A percentile compares a stretch with the other conserved stretches of the same genome.
Conservation (phyloP, 2,888 invertebrate genomes). For the Hypena proboscidalis region DNA sequence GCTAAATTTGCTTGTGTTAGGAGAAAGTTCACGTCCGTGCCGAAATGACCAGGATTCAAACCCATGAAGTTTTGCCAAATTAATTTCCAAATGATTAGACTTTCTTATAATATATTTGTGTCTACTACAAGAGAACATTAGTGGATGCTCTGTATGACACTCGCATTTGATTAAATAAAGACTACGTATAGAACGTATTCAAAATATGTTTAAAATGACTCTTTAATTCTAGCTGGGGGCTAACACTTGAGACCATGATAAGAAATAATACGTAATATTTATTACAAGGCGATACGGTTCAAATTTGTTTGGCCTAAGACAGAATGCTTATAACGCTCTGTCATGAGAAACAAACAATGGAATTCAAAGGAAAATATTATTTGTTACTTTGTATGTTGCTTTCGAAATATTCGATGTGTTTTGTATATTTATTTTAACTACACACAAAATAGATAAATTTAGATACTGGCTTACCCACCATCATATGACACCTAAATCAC, state of each 20-base stretch:
- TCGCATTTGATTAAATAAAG: too few species aligned
- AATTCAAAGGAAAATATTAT: constrained; percentile 59
- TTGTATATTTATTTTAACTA: constrained; percentile 15
- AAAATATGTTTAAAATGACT: constrained; percentile 59
- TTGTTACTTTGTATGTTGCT: constrained; percentile 55
- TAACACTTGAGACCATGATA: constrained; percentile 64
- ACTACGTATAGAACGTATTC: constrained; percentile 54
- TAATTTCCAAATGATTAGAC: too few species aligned
- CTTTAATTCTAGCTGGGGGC: constrained; percentile 63
- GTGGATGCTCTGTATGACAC: too few species aligned
- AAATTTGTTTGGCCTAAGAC: constrained; percentile 23
- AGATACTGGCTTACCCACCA: not conserved
- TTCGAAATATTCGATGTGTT: constrained; percentile 40
- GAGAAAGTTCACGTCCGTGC: too few species aligned
- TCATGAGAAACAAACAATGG: constrained; percentile 62
- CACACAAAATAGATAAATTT: constrained; percentile 1
- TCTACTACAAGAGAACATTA: too few species aligned
- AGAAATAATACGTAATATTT: constrained; percentile 29
- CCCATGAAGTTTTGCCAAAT: too few species aligned
- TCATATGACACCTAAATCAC: too few species aligned
- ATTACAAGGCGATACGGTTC: constrained; percentile 30
- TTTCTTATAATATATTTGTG: too few species aligned
- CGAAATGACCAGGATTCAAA: too few species aligned
- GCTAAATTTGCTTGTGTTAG: too few species aligned
- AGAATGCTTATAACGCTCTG: constrained; percentile 54